Base-by-base conservation (phyloP, 1,140 invertebrate species). In the Trinorchestia longiramus region DNA sequence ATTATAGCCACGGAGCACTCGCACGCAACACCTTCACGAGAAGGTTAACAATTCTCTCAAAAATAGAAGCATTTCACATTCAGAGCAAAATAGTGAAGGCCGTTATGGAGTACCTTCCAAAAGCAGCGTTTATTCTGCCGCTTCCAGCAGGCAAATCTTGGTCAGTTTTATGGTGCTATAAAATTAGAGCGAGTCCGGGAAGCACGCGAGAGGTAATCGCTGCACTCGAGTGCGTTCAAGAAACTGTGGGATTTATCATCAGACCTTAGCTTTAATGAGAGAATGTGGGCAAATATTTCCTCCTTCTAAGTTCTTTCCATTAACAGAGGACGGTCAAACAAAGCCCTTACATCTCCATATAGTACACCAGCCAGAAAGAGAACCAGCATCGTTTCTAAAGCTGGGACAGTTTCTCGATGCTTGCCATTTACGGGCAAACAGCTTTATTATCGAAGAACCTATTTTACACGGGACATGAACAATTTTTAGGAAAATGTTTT, bases 121-220 rank as follows among this genome's bases (percentile, higher is more conserved):
- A 90, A 90, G 88, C 88, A 4, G 41, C 41, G 88, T 28, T 90
- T 90, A 41, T 77, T 77, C 62, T 77, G 28, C 62, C 62, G 62
- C 62, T 77, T 90, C 88, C 88, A 43, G 41, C 88, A 90, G 88
- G 88, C 88, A 90, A 90, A 90, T 90, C 88, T 90, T 90, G 88
- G 88, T 43, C 88, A 90, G 88, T 90, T 90, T 90, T 90, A 90
- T 90, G 88, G 88, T 17, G 88, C 88, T 90, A 43, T 90, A 90
- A 90, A 42, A 90, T 90, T 77, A 77, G 62, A 77, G 62, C 62
- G 62, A 77, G 62, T 77, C 62, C 62, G 62, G 62, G 62, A 77
- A 77, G 62, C 62, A 77, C 62, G 62, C 62, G 62, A 77, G 62
- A 77, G 62, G 62, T 77, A 77, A 77, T 77, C 62, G 62, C 62